Conservation (phyloP, 2,113 vertebrate species). For the Carassius carassius region DNA sequence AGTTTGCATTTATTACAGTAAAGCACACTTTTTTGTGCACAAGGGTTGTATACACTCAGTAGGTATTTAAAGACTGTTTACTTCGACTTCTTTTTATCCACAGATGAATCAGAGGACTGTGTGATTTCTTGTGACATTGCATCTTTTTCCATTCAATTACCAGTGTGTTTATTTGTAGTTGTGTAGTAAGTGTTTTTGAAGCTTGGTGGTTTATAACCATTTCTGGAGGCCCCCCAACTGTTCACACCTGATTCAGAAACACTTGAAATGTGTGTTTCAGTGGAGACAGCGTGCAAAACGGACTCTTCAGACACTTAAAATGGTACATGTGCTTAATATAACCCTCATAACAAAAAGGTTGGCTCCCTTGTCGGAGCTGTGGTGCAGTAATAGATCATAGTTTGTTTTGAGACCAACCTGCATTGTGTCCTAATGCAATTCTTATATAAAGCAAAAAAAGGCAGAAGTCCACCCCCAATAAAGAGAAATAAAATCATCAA, state of each 20-base stretch:
- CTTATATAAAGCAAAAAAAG: background rate
- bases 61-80: background rate
- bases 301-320: background rate
- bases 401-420: background rate
- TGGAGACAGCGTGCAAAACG: background rate
- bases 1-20: background rate
- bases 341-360: background rate
- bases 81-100: background rate
- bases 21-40: background rate
- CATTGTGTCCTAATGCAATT: background rate
- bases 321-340: background rate
- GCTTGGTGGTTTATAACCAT: background rate
- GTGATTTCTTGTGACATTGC: background rate
- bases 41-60: background rate
- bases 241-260: conserved; percentile 25
- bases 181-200: background rate
- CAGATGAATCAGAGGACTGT: conserved; percentile 11
- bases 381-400: background rate
- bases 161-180: conserved; percentile 5
- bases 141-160: background rate
- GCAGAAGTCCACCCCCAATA: background rate
- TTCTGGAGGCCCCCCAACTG: background rate
- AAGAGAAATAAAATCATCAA: background rate
- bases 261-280: too few relatives aligned
- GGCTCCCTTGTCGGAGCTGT: background rate